Percentiles rank a stretch among this genome's conserved stretches.
phyloP scores from a whole-genome alignment of 2,113 vertebrate genomes.

The Seriola quinqueradiata region DNA sequence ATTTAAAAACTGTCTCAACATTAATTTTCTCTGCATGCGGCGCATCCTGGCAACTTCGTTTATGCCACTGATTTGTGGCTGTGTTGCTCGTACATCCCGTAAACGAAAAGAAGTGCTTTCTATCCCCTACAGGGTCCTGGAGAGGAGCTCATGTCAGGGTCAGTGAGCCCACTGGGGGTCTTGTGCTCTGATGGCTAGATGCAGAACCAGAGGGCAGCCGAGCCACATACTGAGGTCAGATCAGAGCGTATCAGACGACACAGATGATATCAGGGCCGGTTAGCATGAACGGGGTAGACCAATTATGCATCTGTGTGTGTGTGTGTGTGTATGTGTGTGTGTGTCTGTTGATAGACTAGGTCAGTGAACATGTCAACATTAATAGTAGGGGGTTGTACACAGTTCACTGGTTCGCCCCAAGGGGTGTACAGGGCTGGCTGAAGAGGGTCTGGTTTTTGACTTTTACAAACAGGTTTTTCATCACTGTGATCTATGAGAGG shows the following conservation, averaged over 20 bases:
- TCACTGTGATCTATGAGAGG: constrained; percentile 34
- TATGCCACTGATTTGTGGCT: constrained; percentile 28
- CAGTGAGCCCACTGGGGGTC: constrained; percentile 58
- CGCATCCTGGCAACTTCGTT: constrained; percentile 1
- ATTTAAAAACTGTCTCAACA: constrained; percentile 1
- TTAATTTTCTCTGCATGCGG: constrained; percentile 16
- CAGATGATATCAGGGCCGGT: constrained; percentile 65
- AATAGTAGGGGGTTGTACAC: constrained; percentile 66
- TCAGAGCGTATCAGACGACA: constrained; percentile 65
- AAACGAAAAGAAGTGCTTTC: constrained; percentile 40
- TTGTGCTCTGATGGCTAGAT: constrained; percentile 49
- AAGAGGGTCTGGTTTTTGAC: constrained; percentile 49
- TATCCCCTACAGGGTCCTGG: constrained; percentile 16
- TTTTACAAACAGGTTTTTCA: constrained; percentile 67
- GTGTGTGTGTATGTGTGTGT: constrained; percentile 24
- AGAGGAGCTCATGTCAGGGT: constrained; percentile 66
- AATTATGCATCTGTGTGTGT: constrained; percentile 43
- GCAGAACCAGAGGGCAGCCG: constrained; percentile 45
- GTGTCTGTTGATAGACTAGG: constrained; percentile 73
- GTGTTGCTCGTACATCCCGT: not conserved
- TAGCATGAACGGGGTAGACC: constrained; percentile 48
- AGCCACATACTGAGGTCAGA: constrained; percentile 47
- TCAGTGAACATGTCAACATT: constrained; percentile 82
- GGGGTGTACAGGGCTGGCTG: constrained; percentile 26
- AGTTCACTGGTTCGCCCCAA: constrained; percentile 59